Evolutionary conservation across 1,140 invertebrate species (phyloP).

Genomic region (Drosophila pallidifrons): DNA sequence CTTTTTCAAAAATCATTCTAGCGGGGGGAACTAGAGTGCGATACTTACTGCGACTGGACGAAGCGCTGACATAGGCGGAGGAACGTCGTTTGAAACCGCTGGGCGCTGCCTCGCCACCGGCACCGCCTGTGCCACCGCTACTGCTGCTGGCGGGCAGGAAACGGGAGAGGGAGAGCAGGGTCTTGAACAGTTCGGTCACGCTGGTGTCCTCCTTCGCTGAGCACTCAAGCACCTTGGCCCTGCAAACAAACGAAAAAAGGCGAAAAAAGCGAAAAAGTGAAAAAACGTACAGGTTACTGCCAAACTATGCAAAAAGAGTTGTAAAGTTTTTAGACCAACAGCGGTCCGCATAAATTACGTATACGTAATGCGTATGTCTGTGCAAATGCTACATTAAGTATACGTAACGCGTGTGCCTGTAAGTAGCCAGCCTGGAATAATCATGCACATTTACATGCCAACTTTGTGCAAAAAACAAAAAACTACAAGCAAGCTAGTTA

Average conservation of each 20-base stretch:
- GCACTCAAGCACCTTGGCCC: conserved; percentile 92
- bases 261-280: background rate
- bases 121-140: conserved; percentile 80
- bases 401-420: no score
- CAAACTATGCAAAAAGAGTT: conserved; percentile 43
- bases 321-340: conserved; percentile 32
- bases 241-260: conserved; percentile 71
- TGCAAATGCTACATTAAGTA: no score
- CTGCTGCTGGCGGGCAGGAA: conserved; percentile 87
- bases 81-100: conserved; percentile 90
- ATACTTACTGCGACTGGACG: conserved; percentile 86
- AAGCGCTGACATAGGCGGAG: conserved; percentile 89
- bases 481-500: conserved; percentile 15
- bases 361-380: conserved; percentile 36
- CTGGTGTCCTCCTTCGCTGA: conserved; percentile 93
- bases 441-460: conserved; percentile 42
- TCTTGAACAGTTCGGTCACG: conserved; percentile 91
- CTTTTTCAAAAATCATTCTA: conserved; percentile 14
- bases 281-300: conserved; percentile 18
- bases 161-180: conserved; percentile 89
- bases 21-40: no score
- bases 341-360: conserved; percentile 40
- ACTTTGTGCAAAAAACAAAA: conserved; percentile 22
- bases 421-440: conserved; percentile 18
- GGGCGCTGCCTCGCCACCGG: conserved; percentile 86